phyloP scores from a whole-genome alignment of 2,888 invertebrate genomes.

The Salticus scenicus region DNA sequence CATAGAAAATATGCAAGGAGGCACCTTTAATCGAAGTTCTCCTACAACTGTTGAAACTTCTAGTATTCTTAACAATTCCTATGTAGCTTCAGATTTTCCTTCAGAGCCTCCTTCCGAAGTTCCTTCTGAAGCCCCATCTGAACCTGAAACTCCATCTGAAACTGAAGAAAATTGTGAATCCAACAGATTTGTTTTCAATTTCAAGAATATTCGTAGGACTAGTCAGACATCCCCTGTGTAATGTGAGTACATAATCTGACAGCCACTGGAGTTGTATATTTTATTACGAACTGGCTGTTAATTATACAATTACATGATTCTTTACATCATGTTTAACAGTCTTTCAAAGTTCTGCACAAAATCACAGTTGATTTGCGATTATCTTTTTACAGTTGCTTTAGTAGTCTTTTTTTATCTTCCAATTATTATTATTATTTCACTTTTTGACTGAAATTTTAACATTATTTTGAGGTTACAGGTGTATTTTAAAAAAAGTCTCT shows the following conservation, averaged over 20 bases:
- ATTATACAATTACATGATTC: slow-evolving; percentile 53
- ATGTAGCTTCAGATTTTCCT: slow-evolving; percentile 45
- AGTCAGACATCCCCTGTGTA: slow-evolving; percentile 68
- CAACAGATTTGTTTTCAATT: slow-evolving; percentile 57
- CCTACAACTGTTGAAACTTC: slow-evolving; percentile 54
- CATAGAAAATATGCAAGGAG: slow-evolving; percentile 68
- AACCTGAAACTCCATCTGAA: slow-evolving; percentile 63
- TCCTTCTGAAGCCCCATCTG: slow-evolving; percentile 62
- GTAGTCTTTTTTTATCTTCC: slow-evolving; percentile 1
- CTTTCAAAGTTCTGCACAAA: slow-evolving; percentile 9
- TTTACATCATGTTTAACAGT: slow-evolving; percentile 59
- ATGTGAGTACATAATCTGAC: slow-evolving; percentile 11
- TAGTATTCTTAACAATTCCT: slow-evolving; percentile 52
- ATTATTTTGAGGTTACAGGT: not conserved
- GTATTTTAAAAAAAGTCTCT: not conserved
- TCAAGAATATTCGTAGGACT: slow-evolving; percentile 55
- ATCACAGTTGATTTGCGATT: not conserved
- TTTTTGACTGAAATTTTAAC: slow-evolving; percentile 4
- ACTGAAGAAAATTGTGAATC: slow-evolving; percentile 56
- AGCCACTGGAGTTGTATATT: slow-evolving; percentile 34
- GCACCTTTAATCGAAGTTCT: slow-evolving; percentile 50
- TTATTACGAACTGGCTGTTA: slow-evolving; percentile 31
- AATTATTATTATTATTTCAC: not conserved
- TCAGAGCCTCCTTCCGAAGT: slow-evolving; percentile 67
- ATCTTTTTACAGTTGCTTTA: slow-evolving; percentile 6